These are phyloP conservation scores for Intellagama lesueurii DNA, from an alignment of 2,797 vertebrate species.

Conservation along the genomic window DNA sequence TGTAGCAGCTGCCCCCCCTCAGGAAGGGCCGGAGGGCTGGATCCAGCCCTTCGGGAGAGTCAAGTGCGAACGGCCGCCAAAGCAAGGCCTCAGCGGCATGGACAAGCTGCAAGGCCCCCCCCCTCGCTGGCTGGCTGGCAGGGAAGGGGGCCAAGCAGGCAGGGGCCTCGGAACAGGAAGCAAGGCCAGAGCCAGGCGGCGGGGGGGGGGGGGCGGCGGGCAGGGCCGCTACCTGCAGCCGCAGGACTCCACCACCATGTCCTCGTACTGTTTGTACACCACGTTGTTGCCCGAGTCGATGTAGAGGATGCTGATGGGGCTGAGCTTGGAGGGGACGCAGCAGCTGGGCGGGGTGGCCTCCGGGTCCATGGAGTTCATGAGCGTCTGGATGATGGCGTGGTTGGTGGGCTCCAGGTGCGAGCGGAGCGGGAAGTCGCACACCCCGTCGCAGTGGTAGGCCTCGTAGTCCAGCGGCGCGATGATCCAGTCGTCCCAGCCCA, in stretches of 20 bases:
- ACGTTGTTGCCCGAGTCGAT: conserved; percentile 90
- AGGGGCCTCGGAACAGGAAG: no score
- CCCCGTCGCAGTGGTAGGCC: conserved; percentile 87
- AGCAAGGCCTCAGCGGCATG: neutral
- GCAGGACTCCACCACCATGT: conserved; percentile 90
- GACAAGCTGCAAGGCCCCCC: neutral
- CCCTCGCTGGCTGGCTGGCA: no score
- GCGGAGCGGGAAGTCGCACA: conserved; percentile 87
- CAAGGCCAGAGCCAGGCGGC: neutral
- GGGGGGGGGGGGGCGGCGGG: neutral
- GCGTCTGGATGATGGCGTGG: conserved; percentile 90
- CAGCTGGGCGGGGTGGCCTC: conserved; percentile 87
- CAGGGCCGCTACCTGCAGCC: conserved; percentile 89
- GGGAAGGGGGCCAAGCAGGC: neutral
- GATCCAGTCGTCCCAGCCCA: conserved; percentile 92
- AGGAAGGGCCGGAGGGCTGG: neutral
- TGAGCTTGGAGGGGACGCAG: conserved; percentile 89
- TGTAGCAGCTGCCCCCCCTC: neutral
- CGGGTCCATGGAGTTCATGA: conserved; percentile 91
- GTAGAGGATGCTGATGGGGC: conserved; percentile 90
- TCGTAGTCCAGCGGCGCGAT: conserved; percentile 90
- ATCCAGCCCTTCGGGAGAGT: neutral
- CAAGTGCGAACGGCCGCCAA: no score
- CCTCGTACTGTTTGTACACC: conserved; percentile 91
- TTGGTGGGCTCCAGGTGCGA: conserved; percentile 90